Percentiles rank a stretch among this genome's conserved stretches.
phyloP scores from a whole-genome alignment of 2,888 invertebrate species.

The Bibio marci region DNA sequence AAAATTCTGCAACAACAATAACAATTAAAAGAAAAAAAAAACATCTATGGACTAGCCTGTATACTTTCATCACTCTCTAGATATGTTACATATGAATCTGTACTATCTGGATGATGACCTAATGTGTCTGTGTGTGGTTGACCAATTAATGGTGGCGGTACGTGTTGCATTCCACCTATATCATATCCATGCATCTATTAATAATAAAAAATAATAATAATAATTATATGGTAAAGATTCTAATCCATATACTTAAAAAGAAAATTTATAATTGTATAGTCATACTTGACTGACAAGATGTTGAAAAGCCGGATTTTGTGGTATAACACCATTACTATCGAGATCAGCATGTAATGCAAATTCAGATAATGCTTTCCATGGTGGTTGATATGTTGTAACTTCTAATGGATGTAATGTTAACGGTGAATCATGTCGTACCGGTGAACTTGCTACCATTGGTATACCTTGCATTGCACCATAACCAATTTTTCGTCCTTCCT shows the following conservation, averaged over 20 bases:
- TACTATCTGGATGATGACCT: constrained; percentile 60
- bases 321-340: constrained; percentile 60
- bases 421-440: constrained; percentile 77
- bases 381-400: constrained; percentile 81
- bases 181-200: constrained; percentile 84
- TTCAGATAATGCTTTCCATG: constrained; percentile 92
- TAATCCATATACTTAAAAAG: neutral
- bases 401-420: constrained; percentile 76
- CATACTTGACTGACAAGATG: constrained; percentile 86
- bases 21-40: too few relatives aligned
- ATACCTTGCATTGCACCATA: constrained; percentile 93
- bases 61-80: constrained; percentile 76
- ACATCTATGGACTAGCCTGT: constrained; percentile 55
- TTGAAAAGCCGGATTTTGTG: constrained; percentile 82
- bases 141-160: constrained; percentile 39
- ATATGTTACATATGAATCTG: constrained; percentile 80
- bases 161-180: constrained; percentile 38
- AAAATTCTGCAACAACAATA: too few relatives aligned
- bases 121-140: constrained; percentile 36
- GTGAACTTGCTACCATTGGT: constrained; percentile 93
- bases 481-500: constrained; percentile 89
- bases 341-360: constrained; percentile 90
- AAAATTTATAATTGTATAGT: neutral
- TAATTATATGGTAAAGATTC: neutral
- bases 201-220: constrained; percentile 7